Base-by-base conservation (phyloP, 2,797 vertebrate genomes). In the Girardinus metallicus region DNA sequence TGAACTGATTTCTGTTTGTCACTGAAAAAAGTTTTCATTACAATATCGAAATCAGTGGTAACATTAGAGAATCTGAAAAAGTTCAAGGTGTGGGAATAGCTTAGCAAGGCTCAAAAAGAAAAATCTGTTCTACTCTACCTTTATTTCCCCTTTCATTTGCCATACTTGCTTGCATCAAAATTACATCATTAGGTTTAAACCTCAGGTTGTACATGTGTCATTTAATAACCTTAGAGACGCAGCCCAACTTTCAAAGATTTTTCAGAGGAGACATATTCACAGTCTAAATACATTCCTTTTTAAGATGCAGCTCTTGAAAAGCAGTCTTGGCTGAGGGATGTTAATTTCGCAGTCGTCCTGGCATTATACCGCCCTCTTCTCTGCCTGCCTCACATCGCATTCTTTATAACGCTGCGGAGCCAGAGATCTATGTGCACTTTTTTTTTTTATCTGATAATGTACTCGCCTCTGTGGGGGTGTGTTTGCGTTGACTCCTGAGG, bases 51-150 rank as follows among this genome's bases (percentile, higher is more conserved):
- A n/a, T 55, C 4, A 55, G 4, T 53, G 51, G 51, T 26, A 53
- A 26, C 8, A 9, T 55, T 55, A 55, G 26, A 55, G 26, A 55
- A n/a, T 12, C 9, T n/a, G 53, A n/a, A 55, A 12, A 29, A 13
- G 53, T 57, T 57, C n/a, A 57, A 57, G n/a, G 26, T 57, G 53
- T 29, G 53, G 10, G 53, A 29, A 57, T 29, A 57, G 26, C 13
- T 57, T 57, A n/a, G 11, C 26, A 57, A 57, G 10, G 53, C 53
- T 57, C 80, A 78, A 72, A 93, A 92, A 92, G 47, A 49, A 51
- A 51, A 86, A 83, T 76, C 86, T 80, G n/a, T 41, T n/a, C 15
- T 16, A 0, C 15, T 29, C 11, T 70, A 12, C 3, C 18, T 34
- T 49, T n/a, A 21, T 15, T 23, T 9, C 18, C 34, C 18, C 74